Base-by-base conservation (phyloP, 2,797 vertebrate genomes). In the Tenualosa thibaudeaui region DNA sequence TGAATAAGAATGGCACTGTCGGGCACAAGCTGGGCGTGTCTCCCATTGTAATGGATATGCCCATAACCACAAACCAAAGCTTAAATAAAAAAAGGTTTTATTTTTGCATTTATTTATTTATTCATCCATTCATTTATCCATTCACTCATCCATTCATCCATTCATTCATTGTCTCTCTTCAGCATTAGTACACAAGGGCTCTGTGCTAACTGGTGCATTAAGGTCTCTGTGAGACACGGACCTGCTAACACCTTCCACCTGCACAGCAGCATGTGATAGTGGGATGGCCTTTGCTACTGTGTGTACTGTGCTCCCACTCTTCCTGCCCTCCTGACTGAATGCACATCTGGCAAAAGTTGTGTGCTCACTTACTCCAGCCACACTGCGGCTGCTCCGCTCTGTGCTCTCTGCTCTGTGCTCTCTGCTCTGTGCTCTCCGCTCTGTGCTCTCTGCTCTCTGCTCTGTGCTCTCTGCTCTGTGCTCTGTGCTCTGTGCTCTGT, bases 281-380 rank as follows among this genome's bases (percentile, higher is more conserved):
- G 68, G 15, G 68, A 75, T 75, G 68, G 31, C 31, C 68, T 40
- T 31, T 75, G 68, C 68, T 75, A 40, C 68, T 75, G 68, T 75
- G 13, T 17, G 15, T 15, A 31, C 31, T 46, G 46, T 7, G 7
- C 46, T 46, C 7, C 46, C 46, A 1, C 62, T 31, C 68, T 40
- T 75, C 31, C 68, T 13, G 17, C 31, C 68, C 31, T 75, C 31
- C 31, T 75, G 31, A 75, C 68, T 40, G 5, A 37, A 15, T 13
- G 40, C 68, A 75, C 68, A 75, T 75, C 68, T 75, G 68, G 68
- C 68, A 75, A 75, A 75, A 75, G 68, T 75, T 75, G 68, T 37
- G 68, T 2, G 62, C 31, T 68, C 62, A 3, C 5, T 68, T 15
- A 8, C 12, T 19, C 13, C 68, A 5, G 68, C 15, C 40, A 40